Base-by-base conservation (phyloP, 1,140 invertebrate species). In the Globodera ellingtonae region DNA sequence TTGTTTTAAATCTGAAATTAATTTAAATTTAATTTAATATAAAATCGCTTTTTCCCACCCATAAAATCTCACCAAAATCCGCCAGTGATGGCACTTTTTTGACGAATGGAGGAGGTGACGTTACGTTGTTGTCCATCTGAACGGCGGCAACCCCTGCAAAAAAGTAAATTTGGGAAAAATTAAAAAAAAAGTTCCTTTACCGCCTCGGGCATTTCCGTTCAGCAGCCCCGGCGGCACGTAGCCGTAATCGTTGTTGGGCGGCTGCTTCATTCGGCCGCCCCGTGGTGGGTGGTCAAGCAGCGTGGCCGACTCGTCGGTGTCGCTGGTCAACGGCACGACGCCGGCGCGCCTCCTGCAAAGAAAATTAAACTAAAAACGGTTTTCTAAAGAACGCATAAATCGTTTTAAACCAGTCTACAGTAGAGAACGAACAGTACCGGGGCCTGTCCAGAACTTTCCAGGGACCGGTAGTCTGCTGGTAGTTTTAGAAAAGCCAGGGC, bases 191-290 rank as follows among this genome's bases (percentile, higher is more conserved):
- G 15, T 10, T 35, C 35, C 35, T 35, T 59, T 18, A 59, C 4
- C 65, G 24, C 72, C 59, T 80, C 84, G 77, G 35, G 85, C 79
- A 21, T 79, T 84, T 56, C 83, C 81, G 74, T 86, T 86, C 50
- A 88, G 62, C 66, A 82, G 76, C n/a, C 85, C 87, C 7, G 87
- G 87, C 7, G 87, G 87, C 75, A 89, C 88, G 75, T 89, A 89
- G 50, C 87, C 87, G 69, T 89, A 89, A 67, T 89, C 87, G 62
- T 89, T 88, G 78, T 18, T 79, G 48, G 59, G 74, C 21, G 73
- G 15, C 70, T 15, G 50, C 15, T 9, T 9, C 18, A 10, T 10
- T 10, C 56, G 5, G 10, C 15, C 72, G 6, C 7, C 46, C 24
- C 72, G 72, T 18, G n/a, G 70, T 15, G 35, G 35, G 35, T 35